These are phyloP conservation scores for Siderastrea siderea DNA, from an alignment of 92 coral and sea anemone species.

Conservation along the genomic window DNA sequence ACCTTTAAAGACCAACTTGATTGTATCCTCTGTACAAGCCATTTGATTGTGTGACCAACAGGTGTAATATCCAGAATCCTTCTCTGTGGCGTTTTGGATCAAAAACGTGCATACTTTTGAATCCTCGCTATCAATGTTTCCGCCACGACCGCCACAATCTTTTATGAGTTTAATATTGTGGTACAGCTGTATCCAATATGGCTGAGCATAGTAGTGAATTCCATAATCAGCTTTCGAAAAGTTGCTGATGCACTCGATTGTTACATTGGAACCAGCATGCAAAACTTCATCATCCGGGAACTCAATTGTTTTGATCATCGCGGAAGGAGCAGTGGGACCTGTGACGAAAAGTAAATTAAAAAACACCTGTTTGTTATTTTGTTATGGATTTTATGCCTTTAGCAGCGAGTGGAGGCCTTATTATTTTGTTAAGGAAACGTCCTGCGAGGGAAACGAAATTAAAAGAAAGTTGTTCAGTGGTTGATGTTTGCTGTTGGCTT, in stretches of 20 bases:
- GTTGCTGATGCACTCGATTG: slow-evolving; percentile 35
- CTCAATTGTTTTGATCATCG: background rate
- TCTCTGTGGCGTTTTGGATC: slow-evolving; percentile 18
- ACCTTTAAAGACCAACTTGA: slow-evolving; percentile 35
- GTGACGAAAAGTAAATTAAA: background rate
- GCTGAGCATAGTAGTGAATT: background rate
- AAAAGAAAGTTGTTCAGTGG: no score
- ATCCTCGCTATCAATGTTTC: slow-evolving; percentile 12
- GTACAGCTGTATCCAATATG: slow-evolving; percentile 15
- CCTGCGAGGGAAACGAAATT: no score
- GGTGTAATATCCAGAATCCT: slow-evolving; percentile 43
- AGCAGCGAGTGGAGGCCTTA: no score
- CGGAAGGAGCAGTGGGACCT: slow-evolving; percentile 40
- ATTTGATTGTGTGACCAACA: slow-evolving; percentile 21
- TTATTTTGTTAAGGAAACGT: no score
- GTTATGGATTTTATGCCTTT: no score
- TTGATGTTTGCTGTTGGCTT: no score
- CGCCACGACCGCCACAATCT: background rate
- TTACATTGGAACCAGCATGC: slow-evolving; percentile 27
- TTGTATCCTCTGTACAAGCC: slow-evolving; percentile 1
- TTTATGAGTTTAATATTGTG: background rate
- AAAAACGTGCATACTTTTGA: slow-evolving; percentile 13
- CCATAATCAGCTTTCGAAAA: background rate
- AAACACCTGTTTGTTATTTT: background rate
- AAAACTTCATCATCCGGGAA: slow-evolving; percentile 9